Percentiles rank a stretch among this genome's conserved stretches.
Evolutionary conservation across 2,113 vertebrate species (phyloP).

Genomic region (Pipra filicauda): DNA sequence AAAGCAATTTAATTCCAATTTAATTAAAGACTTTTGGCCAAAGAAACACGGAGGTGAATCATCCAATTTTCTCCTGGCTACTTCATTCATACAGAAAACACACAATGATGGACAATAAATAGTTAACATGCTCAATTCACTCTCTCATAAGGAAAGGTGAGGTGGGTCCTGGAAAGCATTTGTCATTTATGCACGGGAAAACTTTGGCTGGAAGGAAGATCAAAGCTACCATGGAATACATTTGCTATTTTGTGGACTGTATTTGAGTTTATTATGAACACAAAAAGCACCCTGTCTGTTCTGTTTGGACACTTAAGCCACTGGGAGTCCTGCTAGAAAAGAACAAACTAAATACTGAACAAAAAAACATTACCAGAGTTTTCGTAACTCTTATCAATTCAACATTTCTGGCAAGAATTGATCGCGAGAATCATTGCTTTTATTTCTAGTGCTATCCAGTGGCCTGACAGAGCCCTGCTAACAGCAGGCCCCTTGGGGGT

Average conservation of each 20-base stretch:
- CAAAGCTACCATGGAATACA: background rate
- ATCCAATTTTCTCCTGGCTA: slow-evolving; percentile 34
- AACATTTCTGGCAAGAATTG: background rate
- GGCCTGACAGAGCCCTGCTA: background rate
- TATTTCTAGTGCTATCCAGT: background rate
- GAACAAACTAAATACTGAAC: background rate
- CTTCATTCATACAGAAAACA: slow-evolving; percentile 32
- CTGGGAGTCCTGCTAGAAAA: background rate
- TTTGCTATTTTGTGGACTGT: background rate
- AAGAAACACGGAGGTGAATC: slow-evolving; percentile 5
- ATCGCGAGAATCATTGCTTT: background rate
- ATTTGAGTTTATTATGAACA: background rate
- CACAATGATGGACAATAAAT: background rate
- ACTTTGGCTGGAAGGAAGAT: background rate
- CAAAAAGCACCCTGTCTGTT: background rate
- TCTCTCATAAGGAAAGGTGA: background rate
- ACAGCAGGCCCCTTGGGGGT: background rate
- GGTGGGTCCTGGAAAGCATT: background rate
- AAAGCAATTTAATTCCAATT: slow-evolving; percentile 47
- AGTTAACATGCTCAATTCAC: background rate
- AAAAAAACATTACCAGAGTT: background rate
- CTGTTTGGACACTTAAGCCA: background rate
- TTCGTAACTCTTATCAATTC: background rate
- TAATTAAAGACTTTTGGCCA: slow-evolving; percentile 48
- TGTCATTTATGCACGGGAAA: background rate